Evolutionary conservation across 2,888 invertebrate genomes (phyloP).

Genomic region (Stramonita haemastoma): DNA sequence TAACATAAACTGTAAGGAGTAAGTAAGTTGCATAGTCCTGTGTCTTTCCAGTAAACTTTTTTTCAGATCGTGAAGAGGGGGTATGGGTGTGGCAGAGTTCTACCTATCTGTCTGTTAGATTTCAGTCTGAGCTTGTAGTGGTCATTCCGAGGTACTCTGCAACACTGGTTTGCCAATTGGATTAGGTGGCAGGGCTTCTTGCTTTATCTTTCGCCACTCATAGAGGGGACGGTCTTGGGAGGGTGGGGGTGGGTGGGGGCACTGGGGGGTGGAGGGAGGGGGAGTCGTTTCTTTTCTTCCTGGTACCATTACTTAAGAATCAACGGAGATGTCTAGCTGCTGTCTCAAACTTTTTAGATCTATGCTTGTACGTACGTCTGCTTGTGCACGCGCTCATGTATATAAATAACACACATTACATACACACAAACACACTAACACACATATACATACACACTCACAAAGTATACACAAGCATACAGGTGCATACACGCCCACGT

Average conservation of each 20-base stretch:
- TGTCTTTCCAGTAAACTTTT: no score
- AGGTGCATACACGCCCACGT: not conserved
- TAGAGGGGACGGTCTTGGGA: not conserved
- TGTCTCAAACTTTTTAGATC: not conserved
- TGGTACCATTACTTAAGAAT: not conserved
- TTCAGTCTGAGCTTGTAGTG: no score
- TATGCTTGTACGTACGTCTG: not conserved
- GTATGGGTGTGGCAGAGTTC: no score
- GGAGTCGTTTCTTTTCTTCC: not conserved
- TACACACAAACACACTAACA: not conserved
- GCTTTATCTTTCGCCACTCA: no score
- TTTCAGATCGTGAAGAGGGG: no score
- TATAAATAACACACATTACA: not conserved
- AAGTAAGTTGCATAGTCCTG: no score
- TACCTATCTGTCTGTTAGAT: no score
- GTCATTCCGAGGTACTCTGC: no score
- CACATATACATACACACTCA: not conserved
- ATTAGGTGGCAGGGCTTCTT: no score
- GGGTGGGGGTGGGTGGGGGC: not conserved
- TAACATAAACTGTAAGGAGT: no score
- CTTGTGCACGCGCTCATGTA: not conserved
- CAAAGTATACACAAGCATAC: not conserved
- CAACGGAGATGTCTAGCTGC: no score
- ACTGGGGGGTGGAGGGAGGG: not conserved
- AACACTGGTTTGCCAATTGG: no score